Evolutionary conservation across 2,113 vertebrate species (phyloP), one percentile per base, ranked within the genome.

Genomic region (Dromaius novaehollandiae): DNA sequence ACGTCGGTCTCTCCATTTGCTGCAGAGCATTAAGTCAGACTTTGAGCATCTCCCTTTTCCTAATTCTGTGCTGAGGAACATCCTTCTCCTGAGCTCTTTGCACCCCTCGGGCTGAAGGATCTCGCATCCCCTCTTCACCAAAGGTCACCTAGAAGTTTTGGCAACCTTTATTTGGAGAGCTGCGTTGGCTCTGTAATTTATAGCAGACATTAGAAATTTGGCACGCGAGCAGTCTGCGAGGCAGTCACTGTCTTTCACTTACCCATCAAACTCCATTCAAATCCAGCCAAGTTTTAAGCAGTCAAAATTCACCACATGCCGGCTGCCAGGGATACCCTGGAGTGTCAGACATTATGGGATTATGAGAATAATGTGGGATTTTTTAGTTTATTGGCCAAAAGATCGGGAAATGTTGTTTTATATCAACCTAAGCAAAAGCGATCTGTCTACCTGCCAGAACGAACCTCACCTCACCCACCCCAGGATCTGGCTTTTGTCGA

Each of bases 101-200:
- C 11, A 3, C 6, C 82, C 58, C 8, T 46, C 9, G 0, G 25
- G 22, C 14, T 0, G 1, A 3, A 4, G 63, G 66, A 84, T 20
- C 15, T 5, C 4, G 30, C 56, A 14, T 9, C 4, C 6, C n/a
- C 13, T 38, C 40, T 42, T 40, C 55, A 71, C 40, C 17, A 15
- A 74, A 74, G 28, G 64, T 25, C 26, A 56, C 56, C 24, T 18
- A 26, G 68, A 36, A 30, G 0, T 68, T 42, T 68, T 18, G 0
- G 26, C 32, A 13, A 0, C 32, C 0, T 0, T 7, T 15, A 3
- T 69, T 58, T 12, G 22, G 68, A 51, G 69, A 70, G 76, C 64
- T 34, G 17, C 13, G n/a, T 15, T 20, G 60, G 53, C 48, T 86
- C 50, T 6, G n/a, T 9, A 24, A 10, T 75, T 77, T 40, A 48